Evolutionary conservation across 2,888 invertebrate species (phyloP), one percentile per base, ranked within the genome.

Genomic region (Eupithecia inturbata): DNA sequence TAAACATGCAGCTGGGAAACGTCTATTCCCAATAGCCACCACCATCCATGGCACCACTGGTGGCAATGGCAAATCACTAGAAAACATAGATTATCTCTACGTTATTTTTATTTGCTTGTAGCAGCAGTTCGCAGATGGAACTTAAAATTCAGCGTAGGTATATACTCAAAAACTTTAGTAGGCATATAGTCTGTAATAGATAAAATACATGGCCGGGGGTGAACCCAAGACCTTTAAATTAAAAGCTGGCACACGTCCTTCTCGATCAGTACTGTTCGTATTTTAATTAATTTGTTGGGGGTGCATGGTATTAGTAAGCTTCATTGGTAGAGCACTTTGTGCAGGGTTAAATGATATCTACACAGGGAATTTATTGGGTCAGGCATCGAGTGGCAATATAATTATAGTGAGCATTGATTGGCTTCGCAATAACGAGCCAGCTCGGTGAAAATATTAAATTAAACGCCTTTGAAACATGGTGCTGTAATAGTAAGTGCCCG

Each of bases 291-390:
- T 49, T 68, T 68, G 53, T 26, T 66, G 66, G 36, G 36, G 7
- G 36, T 36, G 9, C 9, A 36, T 36, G 36, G 39, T 66, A 66
- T 66, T 66, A 66, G 66, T 16, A 39, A 66, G 66, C 66, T 41
- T 64, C 39, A 16, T 22, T 63, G 60, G 64, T 19, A 62, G 28
- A 57, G 64, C 63, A 67, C 71, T 66, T 66, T 71, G 67, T 64
- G 49, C 74, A 76, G 72, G 74, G 77, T 79, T 79, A 78, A 78
- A 78, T 78, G 69, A 78, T 79, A 78, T 78, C 79, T 74, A 72
- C 74, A 75, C 67, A 73, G 49, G 62, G 63, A 74, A 79, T 79
- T 78, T 79, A 79, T 79, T 74, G 69, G 78, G 78, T 75, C 79
- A 77, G 57, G 64, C 57, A 69, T 71, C 49, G 39, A 74, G 71